Evolutionary conservation across 2,888 invertebrate genomes (phyloP).

Genomic region (Boloria euphrosyne): DNA sequence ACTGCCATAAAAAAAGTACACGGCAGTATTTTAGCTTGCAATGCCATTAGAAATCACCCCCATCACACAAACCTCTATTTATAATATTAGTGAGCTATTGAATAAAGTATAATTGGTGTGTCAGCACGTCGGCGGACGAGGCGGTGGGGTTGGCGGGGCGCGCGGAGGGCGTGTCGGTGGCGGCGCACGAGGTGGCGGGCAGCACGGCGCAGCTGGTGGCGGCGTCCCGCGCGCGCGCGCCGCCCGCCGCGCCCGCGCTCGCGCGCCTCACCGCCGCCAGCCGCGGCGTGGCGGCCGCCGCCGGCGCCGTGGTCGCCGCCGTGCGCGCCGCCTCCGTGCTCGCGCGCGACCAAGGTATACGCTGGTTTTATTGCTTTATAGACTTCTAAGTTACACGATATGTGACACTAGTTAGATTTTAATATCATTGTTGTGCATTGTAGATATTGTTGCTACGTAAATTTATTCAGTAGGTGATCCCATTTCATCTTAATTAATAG

Average conservation of each 20-base stretch:
- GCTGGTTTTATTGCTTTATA: too few relatives aligned
- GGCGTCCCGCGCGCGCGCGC: constrained; percentile 97
- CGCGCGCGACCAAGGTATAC: constrained; percentile 89
- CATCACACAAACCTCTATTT: too few relatives aligned
- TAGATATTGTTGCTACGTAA: too few relatives aligned
- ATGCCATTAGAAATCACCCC: too few relatives aligned
- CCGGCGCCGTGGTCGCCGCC: constrained; percentile 96
- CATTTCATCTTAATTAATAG: too few relatives aligned
- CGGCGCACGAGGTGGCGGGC: constrained; percentile 97
- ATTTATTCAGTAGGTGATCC: too few relatives aligned
- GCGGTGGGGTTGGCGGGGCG: constrained; percentile 93
- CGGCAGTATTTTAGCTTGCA: too few relatives aligned
- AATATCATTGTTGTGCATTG: too few relatives aligned
- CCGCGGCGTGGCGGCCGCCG: constrained; percentile 93
- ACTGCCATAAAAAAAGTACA: too few relatives aligned
- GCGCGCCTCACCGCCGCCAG: constrained; percentile 92
- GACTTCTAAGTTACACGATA: too few relatives aligned
- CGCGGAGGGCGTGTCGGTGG: constrained; percentile 96
- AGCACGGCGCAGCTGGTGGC: constrained; percentile 98
- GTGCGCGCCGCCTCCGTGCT: constrained; percentile 94
- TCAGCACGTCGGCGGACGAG: constrained; percentile 89
- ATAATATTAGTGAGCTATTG: background rate
- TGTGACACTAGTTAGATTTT: too few relatives aligned
- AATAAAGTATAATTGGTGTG: background rate
- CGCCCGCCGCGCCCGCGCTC: constrained; percentile 90